Evolutionary conservation across 1,140 invertebrate genomes (phyloP).

Genomic region (Microplitis demolitor): DNA sequence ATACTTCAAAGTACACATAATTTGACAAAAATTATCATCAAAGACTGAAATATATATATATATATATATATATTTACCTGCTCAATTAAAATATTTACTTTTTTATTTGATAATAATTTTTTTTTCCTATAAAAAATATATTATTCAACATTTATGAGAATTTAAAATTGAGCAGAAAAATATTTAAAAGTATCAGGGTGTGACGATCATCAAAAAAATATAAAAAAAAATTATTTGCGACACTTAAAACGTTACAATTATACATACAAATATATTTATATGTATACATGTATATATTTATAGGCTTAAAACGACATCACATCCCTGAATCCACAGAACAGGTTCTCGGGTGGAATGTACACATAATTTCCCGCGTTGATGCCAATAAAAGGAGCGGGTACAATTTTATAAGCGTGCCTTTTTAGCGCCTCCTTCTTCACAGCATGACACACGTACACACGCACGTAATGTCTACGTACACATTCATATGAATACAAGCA

Average conservation of each 20-base stretch:
- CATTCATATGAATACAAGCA: background rate
- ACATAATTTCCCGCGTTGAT: conserved; percentile 53
- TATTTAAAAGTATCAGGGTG: background rate
- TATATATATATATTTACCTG: background rate
- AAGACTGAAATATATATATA: too few relatives aligned
- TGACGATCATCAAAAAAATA: background rate
- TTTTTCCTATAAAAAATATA: background rate
- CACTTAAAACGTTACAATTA: conserved; percentile 51
- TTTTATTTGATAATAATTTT: background rate
- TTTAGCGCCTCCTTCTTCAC: conserved; percentile 49
- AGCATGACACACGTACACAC: background rate
- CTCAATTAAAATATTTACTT: too few relatives aligned
- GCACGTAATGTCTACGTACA: background rate
- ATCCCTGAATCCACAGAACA: conserved; percentile 37
- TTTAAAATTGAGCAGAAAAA: background rate
- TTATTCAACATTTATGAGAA: conserved; percentile 3
- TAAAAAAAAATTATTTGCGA: conserved; percentile 9
- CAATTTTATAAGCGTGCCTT: conserved; percentile 58
- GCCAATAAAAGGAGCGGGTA: conserved; percentile 53
- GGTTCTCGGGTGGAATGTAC: conserved; percentile 52
- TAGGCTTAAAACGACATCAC: too few relatives aligned
- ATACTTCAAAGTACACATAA: too few relatives aligned
- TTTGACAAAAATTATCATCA: too few relatives aligned
- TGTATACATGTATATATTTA: too few relatives aligned
- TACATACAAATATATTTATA: conserved; percentile 36